Evolutionary conservation across 1,140 invertebrate genomes (phyloP).

Genomic region (Ooceraea biroi): DNA sequence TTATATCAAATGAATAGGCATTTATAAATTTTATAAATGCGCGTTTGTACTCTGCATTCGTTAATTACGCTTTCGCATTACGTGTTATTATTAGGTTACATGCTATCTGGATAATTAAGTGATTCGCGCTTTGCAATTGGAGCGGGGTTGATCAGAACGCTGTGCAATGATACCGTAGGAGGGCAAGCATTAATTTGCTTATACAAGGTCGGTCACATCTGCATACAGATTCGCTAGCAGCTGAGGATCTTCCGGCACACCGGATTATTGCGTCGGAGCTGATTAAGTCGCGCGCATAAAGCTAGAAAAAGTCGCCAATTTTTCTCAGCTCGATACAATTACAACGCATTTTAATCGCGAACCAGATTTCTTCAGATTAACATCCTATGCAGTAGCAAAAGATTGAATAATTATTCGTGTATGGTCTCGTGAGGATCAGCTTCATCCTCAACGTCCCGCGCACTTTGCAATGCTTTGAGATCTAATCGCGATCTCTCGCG

Average conservation of each 20-base stretch:
- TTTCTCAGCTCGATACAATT: constrained; percentile 43
- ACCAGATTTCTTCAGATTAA: background rate
- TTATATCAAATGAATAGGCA: constrained; percentile 29
- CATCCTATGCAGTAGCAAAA: background rate
- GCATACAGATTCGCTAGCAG: constrained; percentile 36
- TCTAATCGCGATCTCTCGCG: constrained; percentile 9
- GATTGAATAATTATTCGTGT: too few relatives aligned
- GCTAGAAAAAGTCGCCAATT: constrained; percentile 56
- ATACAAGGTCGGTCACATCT: constrained; percentile 59
- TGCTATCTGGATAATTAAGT: constrained; percentile 64
- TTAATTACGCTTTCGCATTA: constrained; percentile 30
- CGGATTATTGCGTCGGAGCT: constrained; percentile 66
- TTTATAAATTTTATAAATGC: constrained; percentile 40
- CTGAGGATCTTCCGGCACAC: constrained; percentile 43
- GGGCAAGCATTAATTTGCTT: constrained; percentile 66
- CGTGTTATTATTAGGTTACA: background rate
- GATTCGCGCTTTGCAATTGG: constrained; percentile 43
- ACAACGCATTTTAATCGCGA: constrained; percentile 12
- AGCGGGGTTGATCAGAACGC: constrained; percentile 47
- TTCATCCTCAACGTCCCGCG: background rate
- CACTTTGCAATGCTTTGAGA: background rate
- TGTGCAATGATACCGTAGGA: constrained; percentile 54
- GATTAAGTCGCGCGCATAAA: constrained; percentile 63
- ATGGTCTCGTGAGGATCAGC: background rate
- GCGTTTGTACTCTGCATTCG: background rate